Evolutionary conservation across 53 echinoderm and acorn worm genomes (phyloP).

Genomic region (Paelopatides confundens): DNA sequence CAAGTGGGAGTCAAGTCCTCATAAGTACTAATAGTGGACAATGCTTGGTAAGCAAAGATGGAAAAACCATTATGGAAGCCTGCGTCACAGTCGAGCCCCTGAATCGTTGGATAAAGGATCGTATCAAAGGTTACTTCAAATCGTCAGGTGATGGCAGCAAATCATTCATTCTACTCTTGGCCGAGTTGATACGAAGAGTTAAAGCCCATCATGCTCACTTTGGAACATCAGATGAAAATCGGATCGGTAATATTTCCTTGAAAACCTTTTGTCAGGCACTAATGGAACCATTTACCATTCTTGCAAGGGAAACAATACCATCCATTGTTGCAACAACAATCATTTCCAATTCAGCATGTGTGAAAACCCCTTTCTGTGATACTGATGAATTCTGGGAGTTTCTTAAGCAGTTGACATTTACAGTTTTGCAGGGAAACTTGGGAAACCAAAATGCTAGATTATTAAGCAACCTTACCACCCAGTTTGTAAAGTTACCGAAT

Average conservation of each 20-base stretch:
- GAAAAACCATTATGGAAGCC: not conserved
- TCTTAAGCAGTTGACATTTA: not conserved
- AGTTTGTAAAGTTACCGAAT: not conserved
- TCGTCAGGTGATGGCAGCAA: conserved; percentile 20
- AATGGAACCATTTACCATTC: not conserved
- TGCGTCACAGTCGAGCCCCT: not conserved
- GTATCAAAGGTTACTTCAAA: not conserved
- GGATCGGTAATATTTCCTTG: not conserved
- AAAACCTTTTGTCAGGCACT: conserved; percentile 2
- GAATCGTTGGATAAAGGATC: not conserved
- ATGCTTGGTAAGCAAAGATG: conserved; percentile 18
- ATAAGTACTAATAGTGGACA: not conserved
- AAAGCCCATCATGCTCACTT: not conserved
- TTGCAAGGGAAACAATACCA: conserved; percentile 5
- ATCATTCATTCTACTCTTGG: not conserved
- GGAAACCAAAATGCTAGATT: not conserved
- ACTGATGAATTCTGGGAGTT: conserved; percentile 3
- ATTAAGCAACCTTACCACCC: not conserved
- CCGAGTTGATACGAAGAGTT: not conserved
- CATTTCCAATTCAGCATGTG: not conserved
- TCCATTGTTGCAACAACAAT: not conserved
- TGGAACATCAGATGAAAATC: not conserved
- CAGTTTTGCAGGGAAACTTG: conserved; percentile 17
- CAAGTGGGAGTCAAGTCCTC: conserved; percentile 14
- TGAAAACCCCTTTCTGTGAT: not conserved